These are phyloP conservation scores for Syngnathoides biaculeatus DNA, from an alignment of 2,113 vertebrate genomes.

Conservation along the genomic window DNA sequence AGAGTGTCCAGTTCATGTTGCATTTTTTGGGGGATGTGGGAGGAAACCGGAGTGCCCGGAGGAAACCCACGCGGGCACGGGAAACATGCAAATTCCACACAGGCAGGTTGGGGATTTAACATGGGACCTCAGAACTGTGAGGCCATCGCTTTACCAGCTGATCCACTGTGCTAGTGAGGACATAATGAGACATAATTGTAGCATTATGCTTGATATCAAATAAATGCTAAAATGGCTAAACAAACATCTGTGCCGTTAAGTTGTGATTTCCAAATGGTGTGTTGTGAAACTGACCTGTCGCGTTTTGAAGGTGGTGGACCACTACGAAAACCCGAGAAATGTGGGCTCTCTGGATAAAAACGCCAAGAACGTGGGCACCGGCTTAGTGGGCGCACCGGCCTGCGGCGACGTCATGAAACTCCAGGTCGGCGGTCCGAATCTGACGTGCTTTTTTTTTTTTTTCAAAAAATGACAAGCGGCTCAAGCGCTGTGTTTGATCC, in stretches of 20 bases:
- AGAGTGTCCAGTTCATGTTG: no score
- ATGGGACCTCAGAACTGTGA: no score
- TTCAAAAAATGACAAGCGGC: neutral
- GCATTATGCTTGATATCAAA: neutral
- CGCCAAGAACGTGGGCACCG: constrained; percentile 88
- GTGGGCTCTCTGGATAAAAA: constrained; percentile 91
- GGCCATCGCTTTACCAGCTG: no score
- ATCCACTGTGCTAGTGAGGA: no score
- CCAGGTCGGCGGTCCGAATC: constrained; percentile 60
- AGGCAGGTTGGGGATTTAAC: no score
- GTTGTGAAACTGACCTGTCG: neutral
- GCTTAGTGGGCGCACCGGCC: constrained; percentile 91
- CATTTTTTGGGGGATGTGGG: no score
- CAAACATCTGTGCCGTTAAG: neutral
- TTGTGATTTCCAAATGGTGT: neutral
- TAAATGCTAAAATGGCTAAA: neutral
- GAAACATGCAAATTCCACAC: no score
- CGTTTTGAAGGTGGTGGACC: constrained; percentile 84
- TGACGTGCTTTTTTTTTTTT: neutral
- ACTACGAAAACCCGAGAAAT: constrained; percentile 96
- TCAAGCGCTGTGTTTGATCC: neutral
- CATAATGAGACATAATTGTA: neutral
- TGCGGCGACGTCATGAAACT: constrained; percentile 97
- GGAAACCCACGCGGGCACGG: no score
- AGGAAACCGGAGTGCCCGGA: no score